Percentiles rank a stretch among this genome's conserved stretches.
Evolutionary conservation across 2,888 invertebrate genomes (phyloP).

Genomic region (Nudaria mundana): DNA sequence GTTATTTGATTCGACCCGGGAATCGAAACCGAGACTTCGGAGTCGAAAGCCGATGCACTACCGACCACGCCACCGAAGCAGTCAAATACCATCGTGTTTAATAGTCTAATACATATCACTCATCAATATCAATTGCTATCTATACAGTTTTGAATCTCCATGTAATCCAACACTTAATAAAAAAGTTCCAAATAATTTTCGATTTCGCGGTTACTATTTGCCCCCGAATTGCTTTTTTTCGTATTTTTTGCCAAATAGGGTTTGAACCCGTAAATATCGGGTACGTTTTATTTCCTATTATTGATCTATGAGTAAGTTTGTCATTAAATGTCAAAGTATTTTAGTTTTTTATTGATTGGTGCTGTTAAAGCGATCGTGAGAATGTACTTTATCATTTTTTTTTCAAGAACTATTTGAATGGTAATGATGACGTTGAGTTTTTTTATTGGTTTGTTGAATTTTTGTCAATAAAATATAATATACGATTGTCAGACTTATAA

Average conservation of each 20-base stretch:
- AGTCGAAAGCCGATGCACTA: too few species aligned
- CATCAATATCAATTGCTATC: too few species aligned
- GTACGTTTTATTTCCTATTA: conserved; percentile 35
- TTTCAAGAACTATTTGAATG: conserved; percentile 26
- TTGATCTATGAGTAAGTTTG: conserved; percentile 54
- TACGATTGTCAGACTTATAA: background rate
- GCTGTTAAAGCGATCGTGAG: conserved; percentile 58
- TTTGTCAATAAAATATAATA: background rate
- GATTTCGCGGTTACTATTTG: conserved; percentile 58
- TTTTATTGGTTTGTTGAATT: conserved; percentile 37
- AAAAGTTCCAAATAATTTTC: conserved; percentile 39
- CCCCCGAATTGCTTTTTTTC: conserved; percentile 41
- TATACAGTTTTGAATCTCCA: too few species aligned
- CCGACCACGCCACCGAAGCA: too few species aligned
- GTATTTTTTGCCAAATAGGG: conserved; percentile 43
- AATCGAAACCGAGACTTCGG: too few species aligned
- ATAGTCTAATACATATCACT: too few species aligned
- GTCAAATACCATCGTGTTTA: too few species aligned
- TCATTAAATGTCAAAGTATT: conserved; percentile 76
- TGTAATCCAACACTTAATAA: conserved; percentile 15
- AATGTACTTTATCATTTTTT: conserved; percentile 40
- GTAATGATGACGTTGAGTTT: conserved; percentile 67
- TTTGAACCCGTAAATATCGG: conserved; percentile 49
- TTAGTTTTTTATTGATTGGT: conserved; percentile 66
- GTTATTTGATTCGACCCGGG: too few species aligned